Conservation (phyloP, 2,888 invertebrate species). For the Lepetodrilus schrolli region DNA sequence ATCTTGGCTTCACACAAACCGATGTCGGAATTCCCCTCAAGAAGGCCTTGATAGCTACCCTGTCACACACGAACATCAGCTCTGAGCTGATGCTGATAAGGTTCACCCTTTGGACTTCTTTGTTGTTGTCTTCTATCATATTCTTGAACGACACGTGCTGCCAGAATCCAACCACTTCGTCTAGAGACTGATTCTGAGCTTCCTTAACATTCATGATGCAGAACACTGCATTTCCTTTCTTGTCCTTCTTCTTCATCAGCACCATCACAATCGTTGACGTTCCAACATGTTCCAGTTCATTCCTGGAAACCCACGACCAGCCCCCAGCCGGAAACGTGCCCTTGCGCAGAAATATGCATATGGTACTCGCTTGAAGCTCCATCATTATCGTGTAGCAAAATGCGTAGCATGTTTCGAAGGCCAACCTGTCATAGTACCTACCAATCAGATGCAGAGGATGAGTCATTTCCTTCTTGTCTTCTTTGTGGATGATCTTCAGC, state of each 20-base stretch:
- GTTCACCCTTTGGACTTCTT: background rate
- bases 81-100: background rate
- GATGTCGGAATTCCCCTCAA: background rate
- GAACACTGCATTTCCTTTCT: background rate
- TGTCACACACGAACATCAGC: background rate
- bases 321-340: conserved; percentile 27
- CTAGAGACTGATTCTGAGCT: background rate
- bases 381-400: conserved; percentile 28
- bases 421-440: conserved; percentile 20
- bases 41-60: background rate
- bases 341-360: conserved; percentile 12
- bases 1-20: background rate
- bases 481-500: conserved; percentile 27
- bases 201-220: background rate
- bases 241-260: background rate
- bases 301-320: conserved; percentile 29
- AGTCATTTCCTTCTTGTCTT: conserved; percentile 33
- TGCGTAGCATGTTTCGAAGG: conserved; percentile 20
- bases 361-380: background rate
- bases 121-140: background rate
- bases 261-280: background rate
- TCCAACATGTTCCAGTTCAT: conserved; percentile 7
- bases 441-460: conserved; percentile 33
- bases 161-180: conserved; percentile 5
- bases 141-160: conserved; percentile 1